phyloP scores from a whole-genome alignment of 64 coral and sea anemone species.

The Stylophora pistillata region DNA sequence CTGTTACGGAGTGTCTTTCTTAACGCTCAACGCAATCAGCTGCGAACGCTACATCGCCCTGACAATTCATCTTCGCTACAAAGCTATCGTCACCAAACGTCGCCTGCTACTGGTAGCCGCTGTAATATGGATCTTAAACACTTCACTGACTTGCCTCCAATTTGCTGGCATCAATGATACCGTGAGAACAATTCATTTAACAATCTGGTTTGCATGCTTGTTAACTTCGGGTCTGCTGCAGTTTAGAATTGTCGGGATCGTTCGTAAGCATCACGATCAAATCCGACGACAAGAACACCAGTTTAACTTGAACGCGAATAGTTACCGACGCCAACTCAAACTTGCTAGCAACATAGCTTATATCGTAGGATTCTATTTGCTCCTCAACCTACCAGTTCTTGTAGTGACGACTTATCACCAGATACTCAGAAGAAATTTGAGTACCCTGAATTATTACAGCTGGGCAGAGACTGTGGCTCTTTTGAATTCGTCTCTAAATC shows the following conservation, averaged over 20 bases:
- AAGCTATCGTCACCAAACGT: slow-evolving; percentile 45
- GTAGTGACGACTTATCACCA: slow-evolving; percentile 69
- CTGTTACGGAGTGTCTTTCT: slow-evolving; percentile 82
- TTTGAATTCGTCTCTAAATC: slow-evolving; percentile 73
- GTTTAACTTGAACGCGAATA: neutral
- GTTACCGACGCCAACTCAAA: slow-evolving; percentile 46
- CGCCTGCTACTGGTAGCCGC: slow-evolving; percentile 20
- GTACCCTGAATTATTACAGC: slow-evolving; percentile 71
- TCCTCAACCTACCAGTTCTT: slow-evolving; percentile 72
- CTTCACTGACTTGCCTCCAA: slow-evolving; percentile 40
- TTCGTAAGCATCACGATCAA: slow-evolving; percentile 52
- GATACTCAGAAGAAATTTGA: slow-evolving; percentile 27
- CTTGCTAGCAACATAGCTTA: slow-evolving; percentile 60
- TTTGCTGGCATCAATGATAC: slow-evolving; percentile 54
- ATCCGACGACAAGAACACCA: slow-evolving; percentile 58
- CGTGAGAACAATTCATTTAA: slow-evolving; percentile 53
- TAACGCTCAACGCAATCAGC: slow-evolving; percentile 73
- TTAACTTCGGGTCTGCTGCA: slow-evolving; percentile 42
- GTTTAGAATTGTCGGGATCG: slow-evolving; percentile 50
- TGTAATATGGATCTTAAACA: slow-evolving; percentile 70
- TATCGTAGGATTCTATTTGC: slow-evolving; percentile 72
- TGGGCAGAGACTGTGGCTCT: slow-evolving; percentile 78
- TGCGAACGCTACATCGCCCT: slow-evolving; percentile 70
- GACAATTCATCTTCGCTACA: slow-evolving; percentile 65
- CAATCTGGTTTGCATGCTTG: slow-evolving; percentile 51